Base-by-base conservation (phyloP, 2,888 invertebrate genomes). In the Dusona sp. region DNA sequence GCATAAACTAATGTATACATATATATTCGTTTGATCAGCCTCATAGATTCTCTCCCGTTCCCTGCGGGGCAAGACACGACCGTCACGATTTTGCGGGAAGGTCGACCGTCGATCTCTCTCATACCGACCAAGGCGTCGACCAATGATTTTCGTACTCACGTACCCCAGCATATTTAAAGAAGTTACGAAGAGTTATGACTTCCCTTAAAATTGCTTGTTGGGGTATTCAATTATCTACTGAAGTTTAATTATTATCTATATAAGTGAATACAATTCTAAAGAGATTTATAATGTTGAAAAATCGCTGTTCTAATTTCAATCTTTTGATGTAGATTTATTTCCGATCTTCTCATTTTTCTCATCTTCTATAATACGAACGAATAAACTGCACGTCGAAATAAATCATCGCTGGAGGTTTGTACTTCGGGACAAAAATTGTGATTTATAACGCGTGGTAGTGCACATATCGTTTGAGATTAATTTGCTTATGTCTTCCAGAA, bases 11-110 rank as follows among this genome's bases (percentile, higher is more conserved):
- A 74, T 42, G 25, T 29, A 51, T 54, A 29, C 13, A 38, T 64
- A 48, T 68, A 80, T 54, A 36, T 38, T 68, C 51, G 54, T 70
- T 67, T 79, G 61, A 70, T 38, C 38, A 8, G 67, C 29, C 74
- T 74, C 61, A 19, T 57, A 42, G 54, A 61, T 61, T 61, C 61
- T 74, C 38, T 42, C 19, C 38, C 29, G 25, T 61, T 61, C 36
- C 38, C 48, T 68, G 68, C 74, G 82, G 68, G 81, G 85, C 68
- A 85, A 79, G 78, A 79, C 73, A 85, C 82, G 79, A 82, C n/a
- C 85, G 85, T 85, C 81, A 85, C 85, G 85, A 85, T 77, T 78
- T 84, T 38, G 73, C 85, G 81, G 72, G 80, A 77, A 73, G 81
- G 85, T 85, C 77, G 81, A 65, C 45, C 85, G 82, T 82, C 74